phyloP scores from a whole-genome alignment of 2,113 vertebrate species.

The Neodon shergylaensis region DNA sequence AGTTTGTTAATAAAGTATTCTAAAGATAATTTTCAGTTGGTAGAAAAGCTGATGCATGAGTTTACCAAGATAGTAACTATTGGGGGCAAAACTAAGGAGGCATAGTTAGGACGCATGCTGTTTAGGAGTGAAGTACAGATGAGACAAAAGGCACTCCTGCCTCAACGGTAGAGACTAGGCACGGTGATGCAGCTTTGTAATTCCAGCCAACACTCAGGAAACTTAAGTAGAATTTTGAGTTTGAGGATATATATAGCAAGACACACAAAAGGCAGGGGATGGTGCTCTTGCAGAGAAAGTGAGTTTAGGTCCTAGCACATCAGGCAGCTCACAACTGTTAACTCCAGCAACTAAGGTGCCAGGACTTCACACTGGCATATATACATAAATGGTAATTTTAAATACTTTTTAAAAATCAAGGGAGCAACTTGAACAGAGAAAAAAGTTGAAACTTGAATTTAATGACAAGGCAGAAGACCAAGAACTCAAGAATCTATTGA shows the following conservation, averaged over 20 bases:
- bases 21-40: not conserved
- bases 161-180: not conserved
- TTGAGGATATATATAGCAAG: not conserved
- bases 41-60: not conserved
- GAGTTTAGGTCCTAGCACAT: not conserved
- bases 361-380: not conserved
- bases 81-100: not conserved
- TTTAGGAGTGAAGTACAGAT: not conserved
- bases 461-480: constrained; percentile 14
- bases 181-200: not conserved
- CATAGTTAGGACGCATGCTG: not conserved
- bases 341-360: not conserved
- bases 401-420: not conserved
- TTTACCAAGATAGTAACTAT: not conserved
- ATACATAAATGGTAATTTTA: not conserved
- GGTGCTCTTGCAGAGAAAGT: not conserved
- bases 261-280: too few species aligned
- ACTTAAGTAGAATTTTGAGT: not conserved
- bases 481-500: not conserved
- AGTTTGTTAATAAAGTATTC: not conserved
- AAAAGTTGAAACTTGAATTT: constrained; percentile 37
- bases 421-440: not conserved
- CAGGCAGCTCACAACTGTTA: not conserved
- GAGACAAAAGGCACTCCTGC: not conserved
- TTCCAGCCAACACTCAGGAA: not conserved